A percentile compares a stretch with the other conserved stretches of the same genome.
phyloP scores from a whole-genome alignment of 2,797 vertebrate species.

The Liparis tanakae region DNA sequence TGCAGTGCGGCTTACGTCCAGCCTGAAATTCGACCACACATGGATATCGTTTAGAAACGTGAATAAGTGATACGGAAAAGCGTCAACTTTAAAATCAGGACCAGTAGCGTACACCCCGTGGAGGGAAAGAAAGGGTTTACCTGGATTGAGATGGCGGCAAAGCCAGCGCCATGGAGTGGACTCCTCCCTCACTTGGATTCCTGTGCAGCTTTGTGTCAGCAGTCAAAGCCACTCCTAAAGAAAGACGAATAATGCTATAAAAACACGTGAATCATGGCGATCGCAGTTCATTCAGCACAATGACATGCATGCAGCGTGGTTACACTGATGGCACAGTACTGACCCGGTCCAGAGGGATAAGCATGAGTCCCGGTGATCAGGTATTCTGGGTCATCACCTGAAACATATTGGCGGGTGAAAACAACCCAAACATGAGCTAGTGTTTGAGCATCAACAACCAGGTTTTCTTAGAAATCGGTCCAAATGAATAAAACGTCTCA shows the following conservation, averaged over 20 bases:
- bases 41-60: background rate
- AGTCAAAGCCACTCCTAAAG: constrained; percentile 91
- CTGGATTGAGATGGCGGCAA: constrained; percentile 91
- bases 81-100: background rate
- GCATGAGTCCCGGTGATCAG: constrained; percentile 96
- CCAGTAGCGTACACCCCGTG: background rate
- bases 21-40: constrained; percentile 72
- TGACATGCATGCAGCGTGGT: background rate
- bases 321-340: background rate
- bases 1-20: constrained; percentile 88
- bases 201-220: constrained; percentile 95
- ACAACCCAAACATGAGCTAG: rapidly evolving
- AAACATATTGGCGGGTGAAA: constrained; percentile 8
- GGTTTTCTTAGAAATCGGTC: background rate
- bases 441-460: background rate
- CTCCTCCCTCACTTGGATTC: constrained; percentile 93
- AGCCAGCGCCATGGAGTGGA: constrained; percentile 90
- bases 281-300: background rate
- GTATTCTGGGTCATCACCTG: constrained; percentile 92
- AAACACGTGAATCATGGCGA: background rate
- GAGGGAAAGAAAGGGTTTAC: constrained; percentile 70
- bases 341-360: constrained; percentile 95
- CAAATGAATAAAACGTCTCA: background rate
- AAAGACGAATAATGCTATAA: background rate
- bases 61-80: background rate